A percentile compares a stretch with the other conserved stretches of the same genome.
phyloP scores from a whole-genome alignment of 2,797 vertebrate species.

The Philypnodon macrostomus region DNA sequence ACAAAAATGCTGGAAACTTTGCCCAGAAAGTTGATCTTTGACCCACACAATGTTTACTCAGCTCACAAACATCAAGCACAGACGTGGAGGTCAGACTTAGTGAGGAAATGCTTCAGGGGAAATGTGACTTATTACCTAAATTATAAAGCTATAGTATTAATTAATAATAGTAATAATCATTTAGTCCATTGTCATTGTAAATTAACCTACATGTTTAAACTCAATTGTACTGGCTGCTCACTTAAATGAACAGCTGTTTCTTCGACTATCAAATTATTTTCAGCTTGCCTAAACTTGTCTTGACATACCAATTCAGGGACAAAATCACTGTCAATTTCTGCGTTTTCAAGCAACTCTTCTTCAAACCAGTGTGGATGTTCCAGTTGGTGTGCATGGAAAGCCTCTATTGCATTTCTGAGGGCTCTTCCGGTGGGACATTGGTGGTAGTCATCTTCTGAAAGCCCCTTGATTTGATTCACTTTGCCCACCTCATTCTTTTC shows the following conservation, averaged over 20 bases:
- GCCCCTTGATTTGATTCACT: conserved; percentile 78
- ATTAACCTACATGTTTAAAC: conserved; percentile 2
- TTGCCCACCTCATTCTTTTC: conserved; percentile 86
- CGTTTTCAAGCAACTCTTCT: conserved; percentile 62
- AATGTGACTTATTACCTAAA: background rate
- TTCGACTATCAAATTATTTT: background rate
- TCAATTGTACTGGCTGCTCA: background rate
- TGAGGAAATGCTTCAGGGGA: background rate
- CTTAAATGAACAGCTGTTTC: background rate
- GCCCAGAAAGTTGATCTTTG: conserved; percentile 64
- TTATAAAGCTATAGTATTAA: no score
- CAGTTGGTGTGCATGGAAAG: conserved; percentile 81
- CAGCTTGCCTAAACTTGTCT: background rate
- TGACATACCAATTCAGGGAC: background rate
- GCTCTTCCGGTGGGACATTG: conserved; percentile 78
- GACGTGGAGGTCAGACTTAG: conserved; percentile 18
- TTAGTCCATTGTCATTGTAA: no score
- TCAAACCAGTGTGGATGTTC: conserved; percentile 86
- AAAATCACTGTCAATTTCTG: conserved; percentile 31
- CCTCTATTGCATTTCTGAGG: conserved; percentile 78
- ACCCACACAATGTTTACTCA: conserved; percentile 64
- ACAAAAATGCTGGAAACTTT: conserved; percentile 52
- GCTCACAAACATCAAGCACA: conserved; percentile 41
- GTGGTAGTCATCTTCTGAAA: conserved; percentile 76
- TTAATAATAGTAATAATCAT: no score